Base-by-base conservation (phyloP, 2,797 vertebrate species). In the Echeneis naucrates region DNA sequence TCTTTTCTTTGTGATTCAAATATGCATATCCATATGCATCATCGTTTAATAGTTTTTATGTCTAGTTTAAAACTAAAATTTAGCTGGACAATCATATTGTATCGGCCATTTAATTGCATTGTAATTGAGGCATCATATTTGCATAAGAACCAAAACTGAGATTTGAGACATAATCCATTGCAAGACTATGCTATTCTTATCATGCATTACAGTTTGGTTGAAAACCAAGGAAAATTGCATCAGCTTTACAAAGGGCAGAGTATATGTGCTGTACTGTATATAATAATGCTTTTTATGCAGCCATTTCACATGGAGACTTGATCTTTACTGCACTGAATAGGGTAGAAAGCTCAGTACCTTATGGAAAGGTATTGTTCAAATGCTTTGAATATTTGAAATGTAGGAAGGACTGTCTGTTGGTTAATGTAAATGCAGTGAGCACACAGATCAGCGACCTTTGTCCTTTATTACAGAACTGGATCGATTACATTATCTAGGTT, bases 141-240 rank as follows among this genome's bases (percentile, higher is more conserved):
- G 24, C 73, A 75, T 82, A 59, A 50, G 40, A 62, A 67, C 52
- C 47, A 75, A 56, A 47, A 14, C 61, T 78, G 56, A n/a, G n/a
- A n/a, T n/a, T n/a, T n/a, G 23, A 65, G 67, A 86, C 50, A 44
- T 77, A 76, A 85, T 80, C 52, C 27, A 55, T 57, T 37, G 13
- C 33, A 27, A 64, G 38, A 59, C 81, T 79, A 50, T n/a, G 19
- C 77, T 65, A 68, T 54, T 81, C 37, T 70, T 71, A 38, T 60
- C 5, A 59, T 63, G 56, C 23, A 35, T 11, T 61, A 42, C 21
- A 11, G 50, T 19, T 27, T 2, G 0, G 45, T 33, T 30, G 68
- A 45, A 75, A 69, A 74, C 23, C 17, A 48, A 51, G 45, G 48
- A 77, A 42, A 40, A 64, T 67, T 62, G 33, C 51, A 24, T 30